Percentiles rank a stretch among this genome's conserved stretches.
Evolutionary conservation across 2,888 invertebrate genomes (phyloP).

Genomic region (Lasioglossum marginatum): DNA sequence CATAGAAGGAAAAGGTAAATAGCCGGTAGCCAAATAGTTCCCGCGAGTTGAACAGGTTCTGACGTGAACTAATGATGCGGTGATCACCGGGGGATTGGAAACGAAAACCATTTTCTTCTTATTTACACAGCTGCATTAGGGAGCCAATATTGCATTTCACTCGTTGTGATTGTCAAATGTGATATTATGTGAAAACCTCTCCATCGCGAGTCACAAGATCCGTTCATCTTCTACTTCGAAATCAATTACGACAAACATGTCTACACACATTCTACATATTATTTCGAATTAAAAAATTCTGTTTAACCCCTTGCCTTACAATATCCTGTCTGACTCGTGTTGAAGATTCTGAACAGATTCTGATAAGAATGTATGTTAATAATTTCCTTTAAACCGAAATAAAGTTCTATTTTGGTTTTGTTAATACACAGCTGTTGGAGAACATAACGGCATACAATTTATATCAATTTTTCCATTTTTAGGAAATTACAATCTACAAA

Average conservation of each 20-base stretch:
- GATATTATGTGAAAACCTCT: neutral
- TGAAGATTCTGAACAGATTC: no score
- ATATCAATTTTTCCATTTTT: no score
- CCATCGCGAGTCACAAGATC: neutral
- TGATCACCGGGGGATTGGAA: slow-evolving; percentile 1
- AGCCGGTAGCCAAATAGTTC: slow-evolving; percentile 30
- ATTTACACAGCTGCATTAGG: slow-evolving; percentile 4
- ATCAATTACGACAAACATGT: neutral
- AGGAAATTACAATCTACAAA: no score
- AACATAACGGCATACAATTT: no score
- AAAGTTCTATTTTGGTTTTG: no score
- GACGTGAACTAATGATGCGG: slow-evolving; percentile 37
- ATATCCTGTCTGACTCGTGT: no score
- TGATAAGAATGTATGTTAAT: no score
- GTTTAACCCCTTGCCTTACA: no score
- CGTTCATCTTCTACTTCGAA: neutral
- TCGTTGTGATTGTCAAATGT: neutral
- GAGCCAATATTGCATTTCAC: neutral
- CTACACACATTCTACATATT: neutral
- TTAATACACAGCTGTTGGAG: no score
- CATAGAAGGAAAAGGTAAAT: slow-evolving; percentile 24
- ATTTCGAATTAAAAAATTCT: neutral
- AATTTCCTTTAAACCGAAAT: no score
- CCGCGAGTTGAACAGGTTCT: slow-evolving; percentile 5
- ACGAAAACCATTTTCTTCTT: slow-evolving; percentile 24